Evolutionary conservation across 2,113 vertebrate species (phyloP), one percentile per base, ranked within the genome.

Genomic region (Epinephelus lanceolatus): DNA sequence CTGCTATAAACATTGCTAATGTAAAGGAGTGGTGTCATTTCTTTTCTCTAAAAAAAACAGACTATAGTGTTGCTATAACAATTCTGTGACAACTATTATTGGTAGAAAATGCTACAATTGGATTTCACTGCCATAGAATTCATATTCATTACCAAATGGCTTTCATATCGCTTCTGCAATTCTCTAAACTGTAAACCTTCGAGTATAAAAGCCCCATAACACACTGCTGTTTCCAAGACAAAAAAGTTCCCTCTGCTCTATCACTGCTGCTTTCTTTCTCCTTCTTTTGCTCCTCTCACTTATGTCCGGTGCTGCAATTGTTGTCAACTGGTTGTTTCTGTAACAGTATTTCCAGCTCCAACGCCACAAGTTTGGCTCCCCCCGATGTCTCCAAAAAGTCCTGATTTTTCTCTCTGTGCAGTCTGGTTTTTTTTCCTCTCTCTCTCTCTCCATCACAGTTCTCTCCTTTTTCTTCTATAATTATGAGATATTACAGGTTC

Each of bases 181-280:
- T 62, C 57, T 84, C 80, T 84, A 66, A 89, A 87, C 69, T 78
- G 95, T 96, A 96, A 96, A 96, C 95, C 94, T 96, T 95, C 95
- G 94, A 96, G 95, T 96, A 96, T 96, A 95, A 91, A 92, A 94
- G 93, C 93, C 94, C 95, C 63, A 49, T 87, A 82, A 80, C 61
- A 77, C 90, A 70, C 81, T 86, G 86, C 80, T 87, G 83, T 86
- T 86, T 75, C 73, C 73, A 57, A 85, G 75, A 73, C 30, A 25
- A 74, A 62, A 61, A 11, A 25, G 72, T 56, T 27, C 53, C 62
- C 88, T 66, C 63, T 61, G 49, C 60, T 81, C 47, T 74, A 14
- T 76, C 37, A 53, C 63, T 90, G 72, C 89, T 63, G 17, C 63
- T 83, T 71, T 81, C 62, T 87, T 65, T 71, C 83, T 81, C 76